Evolutionary conservation across 2,888 invertebrate species (phyloP), one percentile per base, ranked within the genome.

Genomic region (Invenusta paracnida): DNA sequence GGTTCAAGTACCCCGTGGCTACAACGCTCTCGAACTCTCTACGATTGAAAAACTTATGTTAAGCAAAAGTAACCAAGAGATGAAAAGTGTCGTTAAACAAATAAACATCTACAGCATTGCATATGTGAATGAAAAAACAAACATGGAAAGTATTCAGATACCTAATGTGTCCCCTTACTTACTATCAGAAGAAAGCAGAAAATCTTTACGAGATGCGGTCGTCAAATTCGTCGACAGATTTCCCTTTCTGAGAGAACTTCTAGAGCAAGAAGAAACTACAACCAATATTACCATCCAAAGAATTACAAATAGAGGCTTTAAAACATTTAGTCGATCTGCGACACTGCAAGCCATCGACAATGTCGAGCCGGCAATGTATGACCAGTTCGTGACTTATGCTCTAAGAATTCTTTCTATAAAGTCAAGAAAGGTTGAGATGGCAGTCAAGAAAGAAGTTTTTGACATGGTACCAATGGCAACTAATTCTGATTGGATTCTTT

Each of bases 251-350:
- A 83, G 30, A 27, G 66, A 83, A 25, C 30, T 83, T 0, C 27
- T 83, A 0, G 83, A 83, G 1, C 23, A 31, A 25, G 66, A 83
- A 30, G 27, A 27, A n/a, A 83, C 83, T 25, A 66, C 83, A 17
- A 31, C 66, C 23, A 31, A 31, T 25, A 30, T 83, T 29, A 73
- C 83, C 17, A 83, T 83, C 30, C 28, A 66, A 83, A 29, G 27
- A 11, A 83, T 83, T 66, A 83, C 83, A 25, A 83, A 66, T 30
- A 28, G 83, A 83, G 83, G 83, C 30, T 83, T 83, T 30, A 66
- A 30, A 27, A 66, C 66, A 0, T 83, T 83, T 29, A 83, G 83
- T 30, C 83, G 66, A 66, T 5, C 48, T 25, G 83, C 83, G 23
- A 48, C 83, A 0, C 31, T 83, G 27, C 83, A 83, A 27, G 83